Evolutionary conservation across 2,888 invertebrate species (phyloP).

Genomic region (Brachycybe producta): DNA sequence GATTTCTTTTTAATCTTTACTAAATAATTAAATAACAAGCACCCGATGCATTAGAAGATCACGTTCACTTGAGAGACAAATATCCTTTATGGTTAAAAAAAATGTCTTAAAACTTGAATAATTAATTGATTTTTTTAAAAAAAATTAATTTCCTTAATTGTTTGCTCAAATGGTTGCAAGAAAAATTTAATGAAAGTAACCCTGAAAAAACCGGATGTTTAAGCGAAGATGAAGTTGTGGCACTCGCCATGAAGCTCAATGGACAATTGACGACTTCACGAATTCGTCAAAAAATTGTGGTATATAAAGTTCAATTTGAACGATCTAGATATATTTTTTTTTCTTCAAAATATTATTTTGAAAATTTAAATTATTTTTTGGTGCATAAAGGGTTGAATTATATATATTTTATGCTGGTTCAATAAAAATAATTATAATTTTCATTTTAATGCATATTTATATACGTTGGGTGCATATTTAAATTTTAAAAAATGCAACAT

Average conservation of each 20-base stretch:
- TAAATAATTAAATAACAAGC: constrained; percentile 17
- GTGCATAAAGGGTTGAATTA: too few relatives aligned
- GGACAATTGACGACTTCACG: constrained; percentile 37
- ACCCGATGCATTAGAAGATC: constrained; percentile 30
- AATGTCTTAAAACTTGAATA: too few relatives aligned
- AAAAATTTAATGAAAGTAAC: constrained; percentile 37
- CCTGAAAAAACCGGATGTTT: constrained; percentile 29
- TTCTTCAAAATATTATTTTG: too few relatives aligned
- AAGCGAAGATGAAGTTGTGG: constrained; percentile 36
- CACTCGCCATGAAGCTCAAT: constrained; percentile 38
- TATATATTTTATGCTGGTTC: too few relatives aligned
- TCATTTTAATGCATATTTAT: too few relatives aligned
- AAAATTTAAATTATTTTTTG: too few relatives aligned
- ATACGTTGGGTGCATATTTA: too few relatives aligned
- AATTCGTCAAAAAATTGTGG: constrained; percentile 42
- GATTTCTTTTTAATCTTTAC: not conserved
- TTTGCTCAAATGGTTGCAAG: constrained; percentile 36
- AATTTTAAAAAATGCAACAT: too few relatives aligned
- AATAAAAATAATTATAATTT: too few relatives aligned
- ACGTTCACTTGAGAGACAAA: constrained; percentile 29
- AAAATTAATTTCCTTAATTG: constrained; percentile 20
- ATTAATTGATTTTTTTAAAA: constrained; percentile 2
- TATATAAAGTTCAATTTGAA: too few relatives aligned
- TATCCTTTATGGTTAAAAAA: constrained; percentile 28
- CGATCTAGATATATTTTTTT: too few relatives aligned